Evolutionary conservation across 2,113 vertebrate genomes (phyloP).

Genomic region (Orcinus orca): DNA sequence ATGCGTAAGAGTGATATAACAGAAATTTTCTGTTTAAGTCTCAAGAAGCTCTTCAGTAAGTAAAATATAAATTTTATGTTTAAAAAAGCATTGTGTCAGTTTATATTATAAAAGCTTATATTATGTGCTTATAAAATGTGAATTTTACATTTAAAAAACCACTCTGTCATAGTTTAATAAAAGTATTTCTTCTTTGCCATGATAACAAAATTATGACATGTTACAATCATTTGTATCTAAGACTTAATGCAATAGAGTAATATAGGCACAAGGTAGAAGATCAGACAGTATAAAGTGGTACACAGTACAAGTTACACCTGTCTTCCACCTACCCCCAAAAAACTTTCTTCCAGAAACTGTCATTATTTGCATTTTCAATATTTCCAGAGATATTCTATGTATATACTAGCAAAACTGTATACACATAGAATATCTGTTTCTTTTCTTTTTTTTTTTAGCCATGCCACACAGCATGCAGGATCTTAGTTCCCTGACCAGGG

Average conservation of each 20-base stretch:
- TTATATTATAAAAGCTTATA: background rate
- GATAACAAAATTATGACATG: background rate
- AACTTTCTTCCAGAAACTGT: background rate
- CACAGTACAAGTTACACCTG: background rate
- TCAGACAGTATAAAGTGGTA: background rate
- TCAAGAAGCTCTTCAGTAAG: background rate
- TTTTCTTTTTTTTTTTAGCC: too few species aligned
- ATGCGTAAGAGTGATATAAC: background rate
- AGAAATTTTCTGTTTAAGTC: background rate
- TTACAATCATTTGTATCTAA: background rate
- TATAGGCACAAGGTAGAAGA: background rate
- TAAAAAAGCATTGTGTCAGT: background rate
- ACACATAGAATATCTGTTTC: background rate
- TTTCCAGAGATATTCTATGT: background rate
- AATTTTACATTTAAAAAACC: background rate
- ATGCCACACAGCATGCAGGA: too few species aligned
- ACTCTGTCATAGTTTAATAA: background rate
- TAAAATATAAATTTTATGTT: constrained; percentile 1
- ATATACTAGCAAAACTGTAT: background rate
- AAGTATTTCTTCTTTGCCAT: background rate
- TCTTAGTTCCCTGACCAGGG: too few species aligned
- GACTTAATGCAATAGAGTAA: background rate
- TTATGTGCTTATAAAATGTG: background rate
- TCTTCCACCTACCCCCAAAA: background rate
- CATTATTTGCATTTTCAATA: background rate